Base-by-base conservation (phyloP, 2,113 vertebrate genomes). In the Pygoscelis adeliae region DNA sequence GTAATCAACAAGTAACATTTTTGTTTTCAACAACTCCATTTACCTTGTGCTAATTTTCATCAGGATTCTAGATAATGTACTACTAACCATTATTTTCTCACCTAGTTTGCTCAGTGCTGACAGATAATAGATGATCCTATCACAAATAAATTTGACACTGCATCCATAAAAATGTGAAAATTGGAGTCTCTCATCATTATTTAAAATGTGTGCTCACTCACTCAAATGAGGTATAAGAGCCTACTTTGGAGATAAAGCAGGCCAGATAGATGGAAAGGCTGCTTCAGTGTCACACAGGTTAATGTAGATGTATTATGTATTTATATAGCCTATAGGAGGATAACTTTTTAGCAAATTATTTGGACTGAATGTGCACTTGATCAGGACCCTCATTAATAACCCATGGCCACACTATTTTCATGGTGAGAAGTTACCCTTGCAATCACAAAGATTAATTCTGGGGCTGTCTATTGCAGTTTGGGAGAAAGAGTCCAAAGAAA, bases 41-140 rank as follows among this genome's bases (percentile, higher is more conserved):
- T 98, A 79, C 58, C 63, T 83, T 11, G 11, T 90, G 63, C 89
- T 97, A 96, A 71, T 97, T 97, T 96, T 95, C 89, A 78, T 95
- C 69, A 55, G 46, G 73, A 92, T 97, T 87, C 89, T 29, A 66
- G 87, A 71, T 93, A 96, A 98, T 97, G 82, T 81, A 73, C 93
- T 93, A 90, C 90, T 97, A 97, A 69, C 47, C 73, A 85, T 97
- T 97, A 96, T 97, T 98, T 98, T 98, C 97, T 97, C 97, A 97
- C 95, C 96, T 97, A 88, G 97, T 96, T 98, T 97, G 89, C 76
- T 95, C 95, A 53, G 66, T 36, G 84, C 95, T 83, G 78, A 92
- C 98, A 97, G 97, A 91, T 95, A 97, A 96, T 96, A 97, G 97
- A 98, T 98, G 98, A 98, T 98, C 96, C 94, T 93, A 95, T 98